Evolutionary conservation across 1,140 invertebrate species (phyloP), one percentile per base, ranked within the genome.

Genomic region (Ceratina japonica): DNA sequence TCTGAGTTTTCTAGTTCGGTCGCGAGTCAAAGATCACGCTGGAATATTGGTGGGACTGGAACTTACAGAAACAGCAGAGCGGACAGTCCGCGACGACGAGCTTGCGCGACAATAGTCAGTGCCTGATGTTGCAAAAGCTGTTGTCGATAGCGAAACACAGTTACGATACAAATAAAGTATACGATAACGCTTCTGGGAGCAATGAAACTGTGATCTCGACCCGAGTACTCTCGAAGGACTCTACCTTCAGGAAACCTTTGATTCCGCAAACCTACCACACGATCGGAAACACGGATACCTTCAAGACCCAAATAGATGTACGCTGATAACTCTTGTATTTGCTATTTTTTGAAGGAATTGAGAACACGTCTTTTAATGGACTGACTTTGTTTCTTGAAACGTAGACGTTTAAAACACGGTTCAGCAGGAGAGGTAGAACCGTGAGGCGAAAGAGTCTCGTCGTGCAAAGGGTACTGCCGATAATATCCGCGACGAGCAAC

Each of bases 1-100:
- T 73, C 15, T 4, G 75, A 82, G 20, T 69, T 81, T 82, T 71
- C 4, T 73, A 96, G 96, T 95, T 97, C 92, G 97, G 97, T 15
- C 94, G 94, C 69, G 95, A 97, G 81, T 96, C 95, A 0, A 97
- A 95, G 91, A 90, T 98, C 24, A 93, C 95, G 79, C 90, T 98
- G 61, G 96, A 98, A 90, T 98, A 98, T 91, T 96, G 95, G 93
- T 98, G 96, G 96, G 94, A 95, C 80, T 91, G 92, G 1, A 84
- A 89, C 61, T 71, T 73, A 85, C 88, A 75, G 37, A 91, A 92
- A 49, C 77, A 79, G 22, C 70, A 66, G n/a, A 59, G 16, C 54
- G 83, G 83, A 69, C 89, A 86, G 66, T 71, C 85, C 15, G 65
- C 82, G n/a, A 64, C 87, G 18, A 64, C 66, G 49, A 78, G 20